Evolutionary conservation across 2,888 invertebrate genomes (phyloP), one percentile per base, ranked within the genome.

Genomic region (Arrhopalites spinosus): DNA sequence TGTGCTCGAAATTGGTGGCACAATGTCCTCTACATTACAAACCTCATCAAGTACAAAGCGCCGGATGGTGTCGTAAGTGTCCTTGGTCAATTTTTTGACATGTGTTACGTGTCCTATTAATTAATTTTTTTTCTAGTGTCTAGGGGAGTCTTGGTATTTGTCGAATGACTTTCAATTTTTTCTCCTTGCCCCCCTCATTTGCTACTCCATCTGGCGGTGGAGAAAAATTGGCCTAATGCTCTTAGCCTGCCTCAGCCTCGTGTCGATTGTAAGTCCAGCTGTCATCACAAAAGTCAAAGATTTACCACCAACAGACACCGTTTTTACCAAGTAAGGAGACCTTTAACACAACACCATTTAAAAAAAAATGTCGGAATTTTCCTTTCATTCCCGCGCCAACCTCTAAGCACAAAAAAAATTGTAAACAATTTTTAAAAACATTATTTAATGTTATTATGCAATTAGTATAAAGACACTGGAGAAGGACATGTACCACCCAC

Each of bases 161-260:
- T 78, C 81, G 15, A 79, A 79, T 53, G 82, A 82, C 61, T 80
- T 82, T 81, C 82, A 82, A 56, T 81, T 82, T 45, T 79, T 79
- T 61, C 71, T 81, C 27, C n/a, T 82, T 3, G 74, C 80, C 0
- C 80, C 82, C 1, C 69, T 82, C 7, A 61, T 81, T 20, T 15
- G 79, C 2, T 79, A 76, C 45, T 78, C 77, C 0, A 15, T 82
- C n/a, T 64, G 64, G 64, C 15, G 20, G 3, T 64, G 64, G 64
- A 30, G 20, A n/a, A 30, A 30, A 36, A 30, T 64, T 29, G 64
- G 64, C 0, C 36, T 64, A 0, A 36, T 30, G 2, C 8, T 64
- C 20, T 36, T 64, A 1, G 64, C 36, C 3, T 1, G 30, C 2
- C 29, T 36, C 11, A 20, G 64, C 36, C 5, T 43, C n/a, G 64